Conservation (phyloP, 2,797 vertebrate species). For the Pseudochirops cupreus region DNA sequence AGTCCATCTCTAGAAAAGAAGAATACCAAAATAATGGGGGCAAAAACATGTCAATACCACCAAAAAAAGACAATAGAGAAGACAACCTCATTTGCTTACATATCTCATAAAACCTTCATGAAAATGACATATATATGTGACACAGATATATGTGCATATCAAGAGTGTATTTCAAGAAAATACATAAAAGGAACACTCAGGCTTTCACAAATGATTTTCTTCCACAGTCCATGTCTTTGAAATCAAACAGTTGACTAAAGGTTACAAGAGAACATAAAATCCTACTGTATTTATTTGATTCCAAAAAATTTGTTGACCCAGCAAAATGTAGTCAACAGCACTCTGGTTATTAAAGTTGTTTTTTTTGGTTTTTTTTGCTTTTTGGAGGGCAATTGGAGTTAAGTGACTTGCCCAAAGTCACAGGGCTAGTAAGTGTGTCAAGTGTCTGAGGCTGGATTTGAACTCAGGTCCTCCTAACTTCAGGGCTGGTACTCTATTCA, state of each 20-base stretch:
- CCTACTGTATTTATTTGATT: background rate
- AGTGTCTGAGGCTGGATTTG: too few species aligned
- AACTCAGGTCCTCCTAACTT: too few species aligned
- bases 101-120: background rate
- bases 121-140: background rate
- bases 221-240: background rate
- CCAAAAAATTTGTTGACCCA: background rate
- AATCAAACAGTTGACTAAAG: background rate
- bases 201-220: background rate
- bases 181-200: background rate
- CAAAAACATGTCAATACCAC: background rate
- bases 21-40: background rate
- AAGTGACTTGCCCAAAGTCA: too few species aligned
- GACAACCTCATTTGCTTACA: background rate
- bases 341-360: background rate
- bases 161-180: background rate
- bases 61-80: background rate
- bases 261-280: background rate
- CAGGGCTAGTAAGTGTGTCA: too few species aligned
- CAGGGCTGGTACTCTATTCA: too few species aligned
- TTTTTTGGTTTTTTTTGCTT: too few species aligned
- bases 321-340: background rate
- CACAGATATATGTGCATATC: background rate
- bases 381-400: too few species aligned
- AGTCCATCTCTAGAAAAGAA: background rate